Conservation (phyloP, 2,113 vertebrate genomes). For the Zootoca vivipara region DNA sequence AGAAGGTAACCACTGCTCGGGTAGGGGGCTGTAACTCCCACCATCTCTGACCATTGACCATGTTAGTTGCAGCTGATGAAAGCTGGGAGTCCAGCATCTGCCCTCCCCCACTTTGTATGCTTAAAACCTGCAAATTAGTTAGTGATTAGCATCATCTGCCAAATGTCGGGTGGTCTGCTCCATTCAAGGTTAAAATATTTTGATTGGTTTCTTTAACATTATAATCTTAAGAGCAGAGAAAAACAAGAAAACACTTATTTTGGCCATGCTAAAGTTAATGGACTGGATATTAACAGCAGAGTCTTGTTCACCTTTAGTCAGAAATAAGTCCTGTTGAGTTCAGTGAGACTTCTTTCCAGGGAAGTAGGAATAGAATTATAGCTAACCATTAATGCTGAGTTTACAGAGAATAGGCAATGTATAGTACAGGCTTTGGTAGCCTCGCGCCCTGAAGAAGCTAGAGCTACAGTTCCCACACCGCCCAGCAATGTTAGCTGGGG, state of each 20-base stretch:
- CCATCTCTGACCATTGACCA: no score
- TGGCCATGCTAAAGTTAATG: not conserved
- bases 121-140: not conserved
- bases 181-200: not conserved
- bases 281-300: not conserved
- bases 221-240: not conserved
- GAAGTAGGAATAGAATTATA: not conserved
- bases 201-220: not conserved
- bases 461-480: no score
- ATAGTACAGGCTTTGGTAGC: not conserved
- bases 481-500: no score
- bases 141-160: not conserved
- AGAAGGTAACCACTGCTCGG: no score
- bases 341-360: not conserved
- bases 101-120: not conserved
- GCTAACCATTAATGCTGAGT: not conserved
- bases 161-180: not conserved
- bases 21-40: no score
- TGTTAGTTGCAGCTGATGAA: not conserved
- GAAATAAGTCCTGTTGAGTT: not conserved
- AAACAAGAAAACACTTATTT: not conserved
- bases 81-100: not conserved
- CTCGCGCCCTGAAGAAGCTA: accelerated
- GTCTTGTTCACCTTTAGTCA: not conserved
- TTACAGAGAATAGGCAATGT: not conserved